Evolutionary conservation across 2,113 vertebrate genomes (phyloP).

Genomic region (Dunckerocampus dactyliophorus): DNA sequence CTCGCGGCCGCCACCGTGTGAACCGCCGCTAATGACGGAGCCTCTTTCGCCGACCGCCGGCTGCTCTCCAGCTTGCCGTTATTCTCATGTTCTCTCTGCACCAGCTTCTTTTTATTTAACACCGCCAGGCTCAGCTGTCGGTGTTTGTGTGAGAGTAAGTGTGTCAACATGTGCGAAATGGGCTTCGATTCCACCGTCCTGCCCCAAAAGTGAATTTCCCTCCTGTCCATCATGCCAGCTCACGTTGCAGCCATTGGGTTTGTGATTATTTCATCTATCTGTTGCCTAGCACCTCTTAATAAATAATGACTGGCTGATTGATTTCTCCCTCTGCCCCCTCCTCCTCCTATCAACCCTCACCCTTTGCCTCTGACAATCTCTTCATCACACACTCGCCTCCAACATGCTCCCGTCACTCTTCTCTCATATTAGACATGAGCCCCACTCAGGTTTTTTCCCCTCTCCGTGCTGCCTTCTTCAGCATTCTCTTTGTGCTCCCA

Average conservation of each 20-base stretch:
- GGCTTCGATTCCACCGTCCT: slow-evolving; percentile 48
- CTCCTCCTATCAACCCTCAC: slow-evolving; percentile 20
- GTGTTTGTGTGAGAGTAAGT: slow-evolving; percentile 42
- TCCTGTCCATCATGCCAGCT: slow-evolving; percentile 37
- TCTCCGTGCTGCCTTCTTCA: neutral
- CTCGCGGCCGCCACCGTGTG: slow-evolving; percentile 27
- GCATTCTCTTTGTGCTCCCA: slow-evolving; percentile 26
- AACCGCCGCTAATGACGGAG: slow-evolving; percentile 13
- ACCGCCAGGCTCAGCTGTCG: slow-evolving; percentile 15
- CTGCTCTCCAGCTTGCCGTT: slow-evolving; percentile 3
- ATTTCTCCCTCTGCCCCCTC: slow-evolving; percentile 52
- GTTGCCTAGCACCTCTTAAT: slow-evolving; percentile 67
- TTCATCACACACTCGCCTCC: slow-evolving; percentile 39
- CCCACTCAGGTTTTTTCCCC: slow-evolving; percentile 11
- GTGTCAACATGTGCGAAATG: slow-evolving; percentile 51
- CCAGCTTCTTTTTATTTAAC: slow-evolving; percentile 16
- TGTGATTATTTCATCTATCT: slow-evolving; percentile 70
- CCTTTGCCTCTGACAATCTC: slow-evolving; percentile 33
- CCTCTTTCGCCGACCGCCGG: slow-evolving; percentile 15
- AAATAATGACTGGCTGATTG: slow-evolving; percentile 73
- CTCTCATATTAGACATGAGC: slow-evolving; percentile 23
- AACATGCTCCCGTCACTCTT: slow-evolving; percentile 17
- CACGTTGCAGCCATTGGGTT: slow-evolving; percentile 47
- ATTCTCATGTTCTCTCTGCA: slow-evolving; percentile 1
- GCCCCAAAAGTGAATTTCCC: slow-evolving; percentile 56